Evolutionary conservation across 2,797 vertebrate species (phyloP).

Genomic region (Pangasius krempfi): DNA sequence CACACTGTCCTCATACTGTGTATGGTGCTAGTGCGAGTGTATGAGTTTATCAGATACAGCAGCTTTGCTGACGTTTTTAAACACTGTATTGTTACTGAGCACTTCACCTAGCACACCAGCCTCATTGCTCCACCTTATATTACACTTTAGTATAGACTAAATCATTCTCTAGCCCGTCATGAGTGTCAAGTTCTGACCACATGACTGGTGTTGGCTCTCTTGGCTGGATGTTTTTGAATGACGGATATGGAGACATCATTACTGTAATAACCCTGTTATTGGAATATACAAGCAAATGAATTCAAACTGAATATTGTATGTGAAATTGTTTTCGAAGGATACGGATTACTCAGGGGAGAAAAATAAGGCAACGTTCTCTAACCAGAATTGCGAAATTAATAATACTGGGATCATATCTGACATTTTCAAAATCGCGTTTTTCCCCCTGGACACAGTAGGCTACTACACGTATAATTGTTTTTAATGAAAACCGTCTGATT

Average conservation of each 20-base stretch:
- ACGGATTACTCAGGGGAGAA: neutral
- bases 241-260: neutral
- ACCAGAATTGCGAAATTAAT: neutral
- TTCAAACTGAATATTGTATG: neutral
- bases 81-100: neutral
- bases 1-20: neutral
- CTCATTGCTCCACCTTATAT: neutral
- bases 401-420: neutral
- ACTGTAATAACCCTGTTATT: neutral
- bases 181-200: neutral
- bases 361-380: neutral
- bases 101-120: neutral
- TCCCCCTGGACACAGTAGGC: neutral
- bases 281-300: neutral
- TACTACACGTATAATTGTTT: neutral
- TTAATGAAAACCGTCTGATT: neutral
- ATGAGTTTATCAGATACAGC: neutral
- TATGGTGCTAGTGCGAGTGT: neutral
- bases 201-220: neutral
- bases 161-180: neutral
- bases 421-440: too few species aligned
- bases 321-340: neutral
- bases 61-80: neutral
- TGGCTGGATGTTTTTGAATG: neutral
- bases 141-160: neutral